phyloP scores from a whole-genome alignment of 2,113 vertebrate genomes.

The Syngnathoides biaculeatus region DNA sequence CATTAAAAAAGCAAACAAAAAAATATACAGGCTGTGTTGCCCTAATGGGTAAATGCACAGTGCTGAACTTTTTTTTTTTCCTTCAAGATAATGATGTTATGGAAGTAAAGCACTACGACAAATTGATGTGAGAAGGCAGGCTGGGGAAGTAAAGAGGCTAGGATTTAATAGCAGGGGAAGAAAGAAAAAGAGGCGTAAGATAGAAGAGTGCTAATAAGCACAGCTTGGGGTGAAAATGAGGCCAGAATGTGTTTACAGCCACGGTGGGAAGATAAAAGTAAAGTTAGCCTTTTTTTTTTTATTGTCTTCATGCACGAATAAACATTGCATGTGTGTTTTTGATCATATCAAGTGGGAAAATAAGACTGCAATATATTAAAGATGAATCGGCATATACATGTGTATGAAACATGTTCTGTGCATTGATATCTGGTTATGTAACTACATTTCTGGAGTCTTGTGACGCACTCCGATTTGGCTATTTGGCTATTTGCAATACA shows the following conservation, averaged over 20 bases:
- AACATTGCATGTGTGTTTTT: conserved; percentile 17
- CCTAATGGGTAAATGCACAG: background rate
- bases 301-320: conserved; percentile 19
- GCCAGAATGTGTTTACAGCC: conserved; percentile 41
- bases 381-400: conserved; percentile 5
- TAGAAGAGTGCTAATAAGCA: conserved; percentile 31
- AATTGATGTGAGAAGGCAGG: conserved; percentile 11
- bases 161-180: conserved; percentile 6
- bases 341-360: conserved; percentile 8
- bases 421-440: conserved; percentile 3
- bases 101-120: background rate
- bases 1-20: background rate
- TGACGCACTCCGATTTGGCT: conserved; percentile 8
- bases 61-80: background rate
- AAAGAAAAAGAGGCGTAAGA: conserved; percentile 17
- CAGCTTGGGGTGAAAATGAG: conserved; percentile 42
- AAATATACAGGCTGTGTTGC: background rate
- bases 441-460: background rate
- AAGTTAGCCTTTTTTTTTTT: conserved; percentile 10
- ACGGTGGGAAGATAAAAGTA: conserved; percentile 50
- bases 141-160: background rate
- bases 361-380: conserved; percentile 9
- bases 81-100: conserved; percentile 3
- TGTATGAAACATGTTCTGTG: conserved; percentile 8
- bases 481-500: background rate